Conservation (phyloP, 2,888 invertebrate species). For the Pherbina coryleti region DNA sequence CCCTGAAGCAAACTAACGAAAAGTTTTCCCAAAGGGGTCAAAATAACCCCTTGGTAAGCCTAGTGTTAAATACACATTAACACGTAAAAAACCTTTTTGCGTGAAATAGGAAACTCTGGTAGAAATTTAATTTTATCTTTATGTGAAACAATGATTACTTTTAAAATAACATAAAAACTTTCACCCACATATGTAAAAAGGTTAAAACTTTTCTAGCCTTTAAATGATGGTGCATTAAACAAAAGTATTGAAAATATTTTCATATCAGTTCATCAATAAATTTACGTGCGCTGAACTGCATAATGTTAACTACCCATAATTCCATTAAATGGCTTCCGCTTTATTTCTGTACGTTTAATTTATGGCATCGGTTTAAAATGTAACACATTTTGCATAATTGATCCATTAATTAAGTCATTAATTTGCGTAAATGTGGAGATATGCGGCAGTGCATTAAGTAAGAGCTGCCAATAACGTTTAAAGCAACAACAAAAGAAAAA, state of each 20-base stretch:
- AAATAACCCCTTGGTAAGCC: too few species aligned
- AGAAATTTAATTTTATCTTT: too few species aligned
- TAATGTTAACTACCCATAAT: constrained; percentile 17
- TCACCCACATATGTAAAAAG: background rate
- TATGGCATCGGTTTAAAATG: constrained; percentile 12
- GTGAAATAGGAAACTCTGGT: too few species aligned
- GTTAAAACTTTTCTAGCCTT: background rate
- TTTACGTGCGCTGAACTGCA: background rate
- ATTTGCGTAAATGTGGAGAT: background rate
- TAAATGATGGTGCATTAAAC: background rate
- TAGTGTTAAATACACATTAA: too few species aligned
- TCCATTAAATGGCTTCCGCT: constrained; percentile 11
- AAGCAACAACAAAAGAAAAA: too few species aligned
- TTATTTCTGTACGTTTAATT: constrained; percentile 21
- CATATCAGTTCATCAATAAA: too few species aligned
- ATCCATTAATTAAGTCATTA: constrained; percentile 31
- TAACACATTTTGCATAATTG: constrained; percentile 31
- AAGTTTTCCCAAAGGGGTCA: too few species aligned
- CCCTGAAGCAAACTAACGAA: too few species aligned
- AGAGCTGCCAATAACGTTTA: constrained; percentile 6
- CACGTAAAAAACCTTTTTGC: too few species aligned
- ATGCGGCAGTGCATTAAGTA: background rate
- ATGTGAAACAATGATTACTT: too few species aligned
- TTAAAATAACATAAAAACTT: background rate
- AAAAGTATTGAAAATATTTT: background rate